Conservation (phyloP, 2,888 invertebrate species). For the Meiosimyza decipiens region DNA sequence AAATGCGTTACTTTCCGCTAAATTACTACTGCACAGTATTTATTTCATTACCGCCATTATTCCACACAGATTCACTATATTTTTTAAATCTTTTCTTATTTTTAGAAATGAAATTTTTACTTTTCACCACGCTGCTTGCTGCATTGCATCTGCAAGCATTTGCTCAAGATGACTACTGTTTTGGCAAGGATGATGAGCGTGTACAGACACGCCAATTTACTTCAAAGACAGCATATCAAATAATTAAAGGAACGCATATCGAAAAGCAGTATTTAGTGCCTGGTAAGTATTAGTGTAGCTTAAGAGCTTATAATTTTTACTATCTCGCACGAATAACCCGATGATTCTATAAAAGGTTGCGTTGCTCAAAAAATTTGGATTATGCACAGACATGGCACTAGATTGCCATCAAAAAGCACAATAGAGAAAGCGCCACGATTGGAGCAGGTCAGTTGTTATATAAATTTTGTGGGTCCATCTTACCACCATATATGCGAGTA, state of each 20-base stretch:
- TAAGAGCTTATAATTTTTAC: background rate
- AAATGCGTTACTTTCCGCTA: too few relatives aligned
- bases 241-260: constrained; percentile 71
- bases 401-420: constrained; percentile 72
- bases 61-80: too few relatives aligned
- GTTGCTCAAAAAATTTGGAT: constrained; percentile 79
- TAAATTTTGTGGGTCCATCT: background rate
- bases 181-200: constrained; percentile 59
- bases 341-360: constrained; percentile 72
- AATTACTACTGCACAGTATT: too few relatives aligned
- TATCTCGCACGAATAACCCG: background rate
- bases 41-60: too few relatives aligned
- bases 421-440: constrained; percentile 71
- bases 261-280: constrained; percentile 73
- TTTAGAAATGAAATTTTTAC: constrained; percentile 51
- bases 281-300: constrained; percentile 68
- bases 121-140: constrained; percentile 49
- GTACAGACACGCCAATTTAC: constrained; percentile 70
- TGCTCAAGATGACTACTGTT: constrained; percentile 61
- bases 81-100: constrained; percentile 25
- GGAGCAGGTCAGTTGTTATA: constrained; percentile 68
- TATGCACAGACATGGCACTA: constrained; percentile 76
- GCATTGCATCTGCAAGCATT: constrained; percentile 43
- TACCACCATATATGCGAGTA: background rate
- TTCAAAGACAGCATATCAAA: constrained; percentile 82